These are phyloP conservation scores for Poecilia velifera DNA, from an alignment of 2,797 vertebrate species.

Conservation along the genomic window DNA sequence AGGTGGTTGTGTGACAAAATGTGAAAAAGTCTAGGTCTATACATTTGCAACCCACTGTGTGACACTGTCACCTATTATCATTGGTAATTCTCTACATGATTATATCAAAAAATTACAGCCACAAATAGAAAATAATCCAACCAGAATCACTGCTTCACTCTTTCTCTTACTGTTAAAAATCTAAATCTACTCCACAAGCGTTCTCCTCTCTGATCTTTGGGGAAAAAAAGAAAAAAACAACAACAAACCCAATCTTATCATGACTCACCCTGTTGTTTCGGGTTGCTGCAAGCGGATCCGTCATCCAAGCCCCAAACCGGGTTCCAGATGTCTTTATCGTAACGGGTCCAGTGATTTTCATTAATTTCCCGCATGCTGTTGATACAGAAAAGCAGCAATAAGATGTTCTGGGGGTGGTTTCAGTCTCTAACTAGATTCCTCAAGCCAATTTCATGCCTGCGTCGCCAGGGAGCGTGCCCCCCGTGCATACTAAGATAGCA, in stretches of 20 bases:
- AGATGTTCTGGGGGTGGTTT: constrained; percentile 68
- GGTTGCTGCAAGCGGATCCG: constrained; percentile 91
- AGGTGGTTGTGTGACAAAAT: not conserved
- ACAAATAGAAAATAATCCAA: not conserved
- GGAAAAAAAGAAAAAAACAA: no score
- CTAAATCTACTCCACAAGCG: not conserved
- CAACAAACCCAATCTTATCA: constrained; percentile 21
- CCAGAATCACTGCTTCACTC: not conserved
- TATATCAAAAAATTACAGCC: not conserved
- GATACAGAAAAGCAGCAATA: constrained; percentile 82
- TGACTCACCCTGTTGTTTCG: constrained; percentile 93
- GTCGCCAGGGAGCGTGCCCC: constrained; percentile 61
- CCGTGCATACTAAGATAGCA: constrained; percentile 68
- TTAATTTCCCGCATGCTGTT: constrained; percentile 97
- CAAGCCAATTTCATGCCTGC: constrained; percentile 79
- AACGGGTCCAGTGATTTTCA: constrained; percentile 97
- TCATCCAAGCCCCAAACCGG: constrained; percentile 99
- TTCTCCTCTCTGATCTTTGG: not conserved
- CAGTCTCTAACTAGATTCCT: constrained; percentile 75
- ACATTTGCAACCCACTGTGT: not conserved
- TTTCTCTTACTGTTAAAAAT: not conserved
- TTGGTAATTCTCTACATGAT: not conserved
- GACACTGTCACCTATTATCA: not conserved
- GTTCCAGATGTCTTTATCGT: constrained; percentile 98
- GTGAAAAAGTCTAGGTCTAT: not conserved